Evolutionary conservation across 2,888 invertebrate species (phyloP), one percentile per base, ranked within the genome.

Genomic region (Ochlodes sylvanus): DNA sequence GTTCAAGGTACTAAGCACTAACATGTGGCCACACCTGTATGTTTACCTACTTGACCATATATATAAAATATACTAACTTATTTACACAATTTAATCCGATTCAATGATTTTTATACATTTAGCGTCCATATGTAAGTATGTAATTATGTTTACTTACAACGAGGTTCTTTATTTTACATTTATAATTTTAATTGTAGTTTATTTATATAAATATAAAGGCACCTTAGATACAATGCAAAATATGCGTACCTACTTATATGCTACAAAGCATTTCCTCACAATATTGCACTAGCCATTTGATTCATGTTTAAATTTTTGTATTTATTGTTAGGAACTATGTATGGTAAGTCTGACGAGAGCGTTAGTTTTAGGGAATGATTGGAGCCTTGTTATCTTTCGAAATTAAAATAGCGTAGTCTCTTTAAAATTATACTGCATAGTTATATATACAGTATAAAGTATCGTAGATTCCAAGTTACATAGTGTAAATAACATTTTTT

Each of bases 1-100:
- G 94, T 96, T 97, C 92, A 98, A 98, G 97, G 98, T 98, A 97
- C 90, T 92, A 91, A 92, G 81, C 83, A 86, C 86, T 91, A 92
- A 91, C 78, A 72, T 21, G 55, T 32, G 58, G 52, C 57, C 50
- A 14, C 32, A 21, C 27, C 38, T 19, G 52, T 60, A 32, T 52
- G 58, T 38, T 38, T 57, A 41, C 10, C 14, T 32, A 52, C 10
- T 15, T 66, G n/a, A 38, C 32, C 55, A n/a, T 60, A 17, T 60
- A 60, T 60, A 41, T 60, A 19, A 60, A 56, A 58, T 41, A 58
- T 58, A 66, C 41, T 58, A 58, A 61, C 47, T 63, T 42, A 54
- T 27, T 52, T 58, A 67, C 67, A 61, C 61, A 15, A 55, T 61
- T 61, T 61, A 67, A 61, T 68, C 68, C 57, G 47, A 57, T 64